These are phyloP conservation scores for Lycocerus yunnanus DNA, from an alignment of 2,888 invertebrate species.

Conservation along the genomic window DNA sequence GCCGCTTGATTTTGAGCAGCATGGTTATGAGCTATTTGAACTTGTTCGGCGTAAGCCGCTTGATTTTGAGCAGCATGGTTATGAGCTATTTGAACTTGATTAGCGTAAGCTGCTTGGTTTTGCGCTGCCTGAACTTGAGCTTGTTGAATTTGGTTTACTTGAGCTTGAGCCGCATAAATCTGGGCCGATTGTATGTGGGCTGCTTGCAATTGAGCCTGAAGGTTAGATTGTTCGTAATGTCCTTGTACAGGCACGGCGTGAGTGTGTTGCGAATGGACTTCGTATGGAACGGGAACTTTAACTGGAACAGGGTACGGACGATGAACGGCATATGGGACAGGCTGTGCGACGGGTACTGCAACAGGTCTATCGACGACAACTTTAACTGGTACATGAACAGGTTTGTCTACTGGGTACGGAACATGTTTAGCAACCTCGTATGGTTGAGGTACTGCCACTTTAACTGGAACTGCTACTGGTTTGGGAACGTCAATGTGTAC, in stretches of 20 bases:
- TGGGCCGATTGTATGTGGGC: background rate
- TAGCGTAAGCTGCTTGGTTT: background rate
- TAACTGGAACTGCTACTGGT: constrained; percentile 66
- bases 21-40: background rate
- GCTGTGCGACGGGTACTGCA: constrained; percentile 69
- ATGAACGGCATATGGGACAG: constrained; percentile 56
- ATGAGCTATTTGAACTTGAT: background rate
- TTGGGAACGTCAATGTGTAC: constrained; percentile 67
- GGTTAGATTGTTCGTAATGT: background rate
- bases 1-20: background rate
- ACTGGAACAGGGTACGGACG: constrained; percentile 53
- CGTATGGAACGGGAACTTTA: constrained; percentile 65
- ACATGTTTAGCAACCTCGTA: constrained; percentile 70
- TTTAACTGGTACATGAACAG: constrained; percentile 49
- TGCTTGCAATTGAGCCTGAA: background rate
- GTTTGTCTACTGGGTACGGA: constrained; percentile 67
- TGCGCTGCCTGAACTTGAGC: background rate
- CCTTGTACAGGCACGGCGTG: background rate
- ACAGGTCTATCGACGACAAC: constrained; percentile 73
- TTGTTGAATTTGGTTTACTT: background rate
- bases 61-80: background rate
- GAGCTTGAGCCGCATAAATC: background rate
- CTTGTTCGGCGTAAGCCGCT: background rate
- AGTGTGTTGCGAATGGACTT: constrained; percentile 29
- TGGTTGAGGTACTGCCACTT: constrained; percentile 70